phyloP scores from a whole-genome alignment of 2,113 vertebrate genomes.

The Pterocles burchelli region DNA sequence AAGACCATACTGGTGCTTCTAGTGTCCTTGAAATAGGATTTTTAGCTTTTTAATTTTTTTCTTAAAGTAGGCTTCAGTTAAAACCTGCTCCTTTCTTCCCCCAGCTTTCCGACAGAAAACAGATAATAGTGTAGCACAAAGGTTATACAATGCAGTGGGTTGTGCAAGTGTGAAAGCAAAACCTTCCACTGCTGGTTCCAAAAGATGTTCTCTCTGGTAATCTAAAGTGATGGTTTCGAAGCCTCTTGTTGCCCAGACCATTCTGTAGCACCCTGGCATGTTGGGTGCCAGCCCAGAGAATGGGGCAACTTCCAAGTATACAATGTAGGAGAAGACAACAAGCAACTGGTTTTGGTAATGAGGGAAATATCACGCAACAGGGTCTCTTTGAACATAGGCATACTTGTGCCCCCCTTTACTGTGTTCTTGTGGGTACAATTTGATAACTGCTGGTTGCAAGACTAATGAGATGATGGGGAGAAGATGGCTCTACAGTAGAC shows the following conservation, averaged over 20 bases:
- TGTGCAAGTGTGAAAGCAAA: background rate
- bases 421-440: background rate
- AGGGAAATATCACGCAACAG: background rate
- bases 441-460: background rate
- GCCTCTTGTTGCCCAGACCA: background rate
- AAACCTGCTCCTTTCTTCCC: background rate
- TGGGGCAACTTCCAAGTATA: fast-evolving
- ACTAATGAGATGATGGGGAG: background rate
- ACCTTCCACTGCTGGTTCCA: background rate
- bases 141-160: background rate
- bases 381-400: fast-evolving
- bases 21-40: background rate
- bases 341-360: background rate
- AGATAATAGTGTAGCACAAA: background rate
- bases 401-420: background rate
- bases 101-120: background rate
- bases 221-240: background rate
- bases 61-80: background rate
- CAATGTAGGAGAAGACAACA: fast-evolving
- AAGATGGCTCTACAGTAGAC: background rate
- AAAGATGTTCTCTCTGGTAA: fast-evolving
- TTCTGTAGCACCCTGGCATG: fast-evolving
- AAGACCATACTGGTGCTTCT: background rate
- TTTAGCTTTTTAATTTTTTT: background rate
- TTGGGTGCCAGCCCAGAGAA: background rate